Evolutionary conservation across 1,140 invertebrate species (phyloP), one percentile per base, ranked within the genome.

Genomic region (Drosophila setifemur): DNA sequence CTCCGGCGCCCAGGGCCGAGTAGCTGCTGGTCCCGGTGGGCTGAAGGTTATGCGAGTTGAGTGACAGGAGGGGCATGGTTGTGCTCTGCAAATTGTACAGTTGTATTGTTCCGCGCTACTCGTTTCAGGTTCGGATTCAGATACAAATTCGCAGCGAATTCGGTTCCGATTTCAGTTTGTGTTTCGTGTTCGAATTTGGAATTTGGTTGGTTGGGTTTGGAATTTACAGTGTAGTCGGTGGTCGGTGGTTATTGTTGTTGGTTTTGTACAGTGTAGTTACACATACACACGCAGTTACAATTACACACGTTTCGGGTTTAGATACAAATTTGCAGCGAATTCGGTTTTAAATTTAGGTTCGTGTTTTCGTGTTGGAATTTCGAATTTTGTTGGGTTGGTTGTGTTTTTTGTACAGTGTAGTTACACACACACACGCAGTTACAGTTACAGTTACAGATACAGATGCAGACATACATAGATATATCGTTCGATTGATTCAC

Each of bases 11-110:
- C 52, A 90, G 42, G 4, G 74, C 82, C 50, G 89, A 89, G 60
- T 90, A 90, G 50, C 89, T 90, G 39, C 72, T 81, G 21, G 89
- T 85, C 53, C 83, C 88, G 43, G 71, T 77, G n/a, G 90, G 79
- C 64, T 88, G 90, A 63, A 92, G 90, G 39, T 92, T 92, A 88
- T 93, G 91, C 48, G 92, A 91, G 68, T 92, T 92, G 47, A 93
- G 90, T 61, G 93, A 93, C 48, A 93, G 90, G 52, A 92, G 92
- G 54, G 92, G 92, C 93, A 93, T 93, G 54, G 92, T 93, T 90
- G 91, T 92, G 91, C 92, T 93, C 91, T 93, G 92, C 64, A 92
- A 93, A 90, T 90, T 90, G 85, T 90, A 90, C 81, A 90, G 85
- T 90, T 90, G 88, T 90, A 90, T 90, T 90, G 88, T 90, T 85